Conservation (phyloP, 2,113 vertebrate species). For the Entomyzon cyanotis region DNA sequence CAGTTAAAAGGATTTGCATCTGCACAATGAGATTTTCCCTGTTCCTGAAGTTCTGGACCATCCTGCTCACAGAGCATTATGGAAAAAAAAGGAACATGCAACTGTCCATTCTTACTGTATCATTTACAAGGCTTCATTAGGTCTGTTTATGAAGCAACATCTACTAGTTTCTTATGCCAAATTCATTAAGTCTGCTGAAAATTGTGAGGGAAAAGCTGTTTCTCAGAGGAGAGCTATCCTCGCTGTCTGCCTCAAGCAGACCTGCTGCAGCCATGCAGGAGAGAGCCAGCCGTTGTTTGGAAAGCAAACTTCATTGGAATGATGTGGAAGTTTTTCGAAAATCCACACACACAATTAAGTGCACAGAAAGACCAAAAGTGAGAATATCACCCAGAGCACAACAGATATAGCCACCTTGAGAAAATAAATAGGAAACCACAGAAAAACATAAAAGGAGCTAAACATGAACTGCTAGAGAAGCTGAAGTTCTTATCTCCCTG, state of each 20-base stretch:
- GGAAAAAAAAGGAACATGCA: not conserved
- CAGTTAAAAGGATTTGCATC: not conserved
- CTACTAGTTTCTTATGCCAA: not conserved
- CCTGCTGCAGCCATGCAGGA: not conserved
- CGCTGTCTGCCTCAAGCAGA: not conserved
- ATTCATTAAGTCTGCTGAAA: not conserved
- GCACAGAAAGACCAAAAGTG: not conserved
- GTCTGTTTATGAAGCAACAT: not conserved
- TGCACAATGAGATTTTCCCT: not conserved
- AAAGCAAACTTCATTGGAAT: not conserved
- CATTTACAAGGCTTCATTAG: not conserved
- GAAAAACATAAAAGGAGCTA: not conserved
- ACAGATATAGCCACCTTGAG: accelerated
- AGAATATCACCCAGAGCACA: not conserved
- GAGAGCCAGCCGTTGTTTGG: not conserved
- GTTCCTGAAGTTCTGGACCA: not conserved
- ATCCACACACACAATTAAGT: accelerated
- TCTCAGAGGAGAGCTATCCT: not conserved
- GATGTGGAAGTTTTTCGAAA: not conserved
- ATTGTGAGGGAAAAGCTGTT: not conserved
- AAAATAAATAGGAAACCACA: not conserved
- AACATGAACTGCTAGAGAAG: not conserved
- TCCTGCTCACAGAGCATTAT: not conserved
- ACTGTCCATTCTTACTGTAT: not conserved
- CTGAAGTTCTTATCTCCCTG: not conserved